phyloP scores from a whole-genome alignment of 2,113 vertebrate species.

The Dendrocopos noguchii region DNA sequence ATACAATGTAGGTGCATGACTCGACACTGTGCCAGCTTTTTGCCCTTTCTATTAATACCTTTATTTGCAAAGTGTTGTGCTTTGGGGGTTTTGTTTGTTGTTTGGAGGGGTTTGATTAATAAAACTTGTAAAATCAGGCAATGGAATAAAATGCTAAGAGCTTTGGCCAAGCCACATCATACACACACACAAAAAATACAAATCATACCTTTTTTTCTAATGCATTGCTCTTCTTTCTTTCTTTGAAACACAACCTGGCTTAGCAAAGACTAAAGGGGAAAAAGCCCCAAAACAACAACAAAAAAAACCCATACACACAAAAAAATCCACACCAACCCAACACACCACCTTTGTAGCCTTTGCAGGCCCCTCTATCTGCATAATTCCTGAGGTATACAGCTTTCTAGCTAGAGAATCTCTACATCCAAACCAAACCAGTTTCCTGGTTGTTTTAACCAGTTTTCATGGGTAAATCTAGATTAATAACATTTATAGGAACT shows the following conservation, averaged over 20 bases:
- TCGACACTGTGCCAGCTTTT: background rate
- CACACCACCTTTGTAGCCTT: background rate
- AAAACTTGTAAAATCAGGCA: background rate
- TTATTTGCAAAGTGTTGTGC: background rate
- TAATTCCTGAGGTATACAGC: background rate
- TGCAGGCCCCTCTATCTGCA: background rate
- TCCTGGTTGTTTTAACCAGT: background rate
- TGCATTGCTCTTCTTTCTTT: background rate
- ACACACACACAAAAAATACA: background rate
- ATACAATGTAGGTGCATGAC: background rate
- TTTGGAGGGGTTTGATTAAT: too few relatives aligned
- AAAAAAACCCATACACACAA: background rate
- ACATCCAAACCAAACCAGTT: rapidly evolving
- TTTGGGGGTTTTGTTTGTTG: background rate
- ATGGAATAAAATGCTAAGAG: background rate
- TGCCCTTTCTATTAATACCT: background rate
- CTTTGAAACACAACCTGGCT: background rate
- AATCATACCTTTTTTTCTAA: background rate
- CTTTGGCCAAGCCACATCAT: background rate
- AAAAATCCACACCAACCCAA: background rate
- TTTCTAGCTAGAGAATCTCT: background rate
- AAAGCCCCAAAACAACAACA: background rate
- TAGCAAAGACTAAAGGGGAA: background rate
- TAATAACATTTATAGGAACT: background rate
- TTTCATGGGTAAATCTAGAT: background rate